Percentiles rank a stretch among this genome's conserved stretches.
These are phyloP conservation scores for Pararge aegeria DNA, from an alignment of 1,140 invertebrate species.

Conservation along the genomic window DNA sequence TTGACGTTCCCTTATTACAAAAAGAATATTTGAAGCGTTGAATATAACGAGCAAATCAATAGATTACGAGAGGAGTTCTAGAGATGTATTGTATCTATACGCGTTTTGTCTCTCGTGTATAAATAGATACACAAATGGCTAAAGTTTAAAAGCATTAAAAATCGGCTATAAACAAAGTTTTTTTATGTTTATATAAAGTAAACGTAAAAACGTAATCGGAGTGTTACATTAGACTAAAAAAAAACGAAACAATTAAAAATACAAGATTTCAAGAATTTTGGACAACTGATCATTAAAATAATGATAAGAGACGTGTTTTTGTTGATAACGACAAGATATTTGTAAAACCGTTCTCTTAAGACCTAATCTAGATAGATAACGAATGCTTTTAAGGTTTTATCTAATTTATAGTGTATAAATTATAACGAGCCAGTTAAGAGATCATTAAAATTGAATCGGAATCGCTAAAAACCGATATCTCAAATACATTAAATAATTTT, in stretches of 20 bases:
- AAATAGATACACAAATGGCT: too few relatives aligned
- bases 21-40: too few relatives aligned
- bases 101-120: too few relatives aligned
- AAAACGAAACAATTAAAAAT: neutral
- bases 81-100: too few relatives aligned
- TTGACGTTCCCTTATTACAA: too few relatives aligned
- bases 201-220: too few relatives aligned
- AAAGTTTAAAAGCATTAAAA: too few relatives aligned
- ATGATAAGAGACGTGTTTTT: neutral
- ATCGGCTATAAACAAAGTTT: too few relatives aligned
- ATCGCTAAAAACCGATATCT: constrained; percentile 18
- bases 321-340: neutral
- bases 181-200: too few relatives aligned
- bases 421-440: neutral
- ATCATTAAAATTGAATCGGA: constrained; percentile 1
- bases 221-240: too few relatives aligned
- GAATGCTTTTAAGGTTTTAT: neutral
- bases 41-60: too few relatives aligned
- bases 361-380: constrained; percentile 1
- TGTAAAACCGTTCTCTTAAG: neutral
- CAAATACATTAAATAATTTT: neutral
- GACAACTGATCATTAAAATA: neutral
- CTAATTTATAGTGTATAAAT: constrained; percentile 4
- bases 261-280: neutral
- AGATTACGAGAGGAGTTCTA: too few relatives aligned